A percentile compares a stretch with the other conserved stretches of the same genome.
Conservation (phyloP, 2,113 vertebrate genomes). For the Prinia subflava region DNA sequence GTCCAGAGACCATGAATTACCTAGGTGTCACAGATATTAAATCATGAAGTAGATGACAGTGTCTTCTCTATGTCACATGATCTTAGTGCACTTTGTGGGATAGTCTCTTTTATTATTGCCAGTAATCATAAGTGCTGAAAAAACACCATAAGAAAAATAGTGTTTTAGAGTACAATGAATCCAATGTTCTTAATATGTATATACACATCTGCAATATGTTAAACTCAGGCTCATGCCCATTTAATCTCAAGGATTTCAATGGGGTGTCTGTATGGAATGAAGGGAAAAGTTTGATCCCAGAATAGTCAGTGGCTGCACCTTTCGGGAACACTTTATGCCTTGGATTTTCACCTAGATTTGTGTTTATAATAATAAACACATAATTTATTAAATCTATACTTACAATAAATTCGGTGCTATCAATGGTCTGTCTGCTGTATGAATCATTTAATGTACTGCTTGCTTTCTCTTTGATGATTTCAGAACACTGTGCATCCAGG, state of each 20-base stretch:
- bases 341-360: not conserved
- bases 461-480: not conserved
- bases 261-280: constrained; percentile 3
- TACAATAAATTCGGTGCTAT: not conserved
- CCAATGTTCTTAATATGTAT: constrained; percentile 37
- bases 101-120: constrained; percentile 32
- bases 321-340: not conserved
- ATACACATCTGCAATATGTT: constrained; percentile 56
- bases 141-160: constrained; percentile 17
- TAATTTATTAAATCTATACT: not conserved
- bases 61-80: constrained; percentile 19
- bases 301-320: not conserved
- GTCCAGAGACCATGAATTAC: not conserved
- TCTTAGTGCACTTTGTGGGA: constrained; percentile 13
- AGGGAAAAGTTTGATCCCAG: not conserved
- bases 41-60: constrained; percentile 40
- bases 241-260: constrained; percentile 39
- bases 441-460: not conserved
- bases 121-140: constrained; percentile 45
- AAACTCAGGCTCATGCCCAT: not conserved
- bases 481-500: not conserved
- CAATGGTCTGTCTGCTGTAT: not conserved
- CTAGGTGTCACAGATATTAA: constrained; percentile 11
- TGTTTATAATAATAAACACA: not conserved
- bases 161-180: constrained; percentile 44